phyloP scores from a whole-genome alignment of 1,140 invertebrate genomes.

The Drosophila funebris region DNA sequence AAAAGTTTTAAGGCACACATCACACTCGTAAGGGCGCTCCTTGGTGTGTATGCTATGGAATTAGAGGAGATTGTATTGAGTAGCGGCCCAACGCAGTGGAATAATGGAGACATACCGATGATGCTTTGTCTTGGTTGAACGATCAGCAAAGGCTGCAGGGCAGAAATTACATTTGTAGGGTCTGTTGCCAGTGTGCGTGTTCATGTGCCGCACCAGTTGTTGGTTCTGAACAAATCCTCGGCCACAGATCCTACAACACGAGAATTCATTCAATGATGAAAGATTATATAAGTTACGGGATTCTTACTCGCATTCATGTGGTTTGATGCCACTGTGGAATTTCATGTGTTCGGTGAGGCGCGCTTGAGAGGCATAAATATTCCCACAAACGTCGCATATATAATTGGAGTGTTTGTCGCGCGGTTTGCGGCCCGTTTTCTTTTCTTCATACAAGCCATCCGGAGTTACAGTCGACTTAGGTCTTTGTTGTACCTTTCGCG shows the following conservation, averaged over 20 bases:
- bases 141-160: conserved; percentile 88
- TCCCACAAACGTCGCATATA: conserved; percentile 80
- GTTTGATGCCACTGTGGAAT: conserved; percentile 72
- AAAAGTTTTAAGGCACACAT: conserved; percentile 88
- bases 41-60: conserved; percentile 87
- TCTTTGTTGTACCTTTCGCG: conserved; percentile 5
- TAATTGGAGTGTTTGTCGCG: conserved; percentile 59
- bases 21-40: conserved; percentile 89
- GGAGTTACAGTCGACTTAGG: background rate
- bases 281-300: fast-evolving
- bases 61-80: background rate
- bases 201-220: conserved; percentile 78
- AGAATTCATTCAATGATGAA: background rate
- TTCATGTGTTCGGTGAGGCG: conserved; percentile 79
- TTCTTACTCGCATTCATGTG: conserved; percentile 81
- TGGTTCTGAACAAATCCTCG: conserved; percentile 75
- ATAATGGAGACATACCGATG: conserved; percentile 81
- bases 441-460: background rate
- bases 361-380: conserved; percentile 73
- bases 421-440: conserved; percentile 57
- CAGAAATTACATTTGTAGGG: conserved; percentile 90
- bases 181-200: conserved; percentile 76
- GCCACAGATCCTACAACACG: conserved; percentile 65
- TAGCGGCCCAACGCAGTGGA: too few relatives aligned
- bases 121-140: conserved; percentile 86